Conservation (phyloP, 2,113 vertebrate species). For the Cardinalis cardinalis region DNA sequence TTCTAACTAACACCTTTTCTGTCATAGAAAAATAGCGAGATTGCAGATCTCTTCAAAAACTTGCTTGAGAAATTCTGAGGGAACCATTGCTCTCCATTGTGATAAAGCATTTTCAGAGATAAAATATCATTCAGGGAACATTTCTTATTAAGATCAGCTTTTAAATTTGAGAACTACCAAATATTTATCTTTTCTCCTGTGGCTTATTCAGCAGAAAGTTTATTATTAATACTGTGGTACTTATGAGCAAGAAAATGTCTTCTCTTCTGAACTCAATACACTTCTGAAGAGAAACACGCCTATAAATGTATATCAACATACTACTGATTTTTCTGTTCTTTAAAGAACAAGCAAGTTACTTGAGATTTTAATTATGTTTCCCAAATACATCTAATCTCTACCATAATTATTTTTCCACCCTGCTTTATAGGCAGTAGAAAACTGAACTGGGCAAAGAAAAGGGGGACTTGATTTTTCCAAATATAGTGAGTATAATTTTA, state of each 20-base stretch:
- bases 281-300: not conserved
- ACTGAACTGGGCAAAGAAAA: not conserved
- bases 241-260: not conserved
- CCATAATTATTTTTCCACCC: not conserved
- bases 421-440: not conserved
- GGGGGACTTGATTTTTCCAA: not conserved
- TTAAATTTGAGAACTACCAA: slow-evolving; percentile 8
- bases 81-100: not conserved
- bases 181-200: not conserved
- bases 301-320: not conserved
- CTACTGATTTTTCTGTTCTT: not conserved
- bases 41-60: not conserved
- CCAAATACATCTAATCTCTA: not conserved
- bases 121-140: not conserved
- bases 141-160: not conserved
- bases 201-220: not conserved
- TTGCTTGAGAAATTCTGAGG: not conserved
- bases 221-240: not conserved
- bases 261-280: not conserved
- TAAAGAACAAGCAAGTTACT: not conserved
- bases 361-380: not conserved
- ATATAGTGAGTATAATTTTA: not conserved
- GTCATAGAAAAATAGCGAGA: not conserved
- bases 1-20: not conserved
- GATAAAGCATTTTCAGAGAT: not conserved